phyloP scores from a whole-genome alignment of 92 coral and sea anemone genomes.

The Palythoa caribaeorum region DNA sequence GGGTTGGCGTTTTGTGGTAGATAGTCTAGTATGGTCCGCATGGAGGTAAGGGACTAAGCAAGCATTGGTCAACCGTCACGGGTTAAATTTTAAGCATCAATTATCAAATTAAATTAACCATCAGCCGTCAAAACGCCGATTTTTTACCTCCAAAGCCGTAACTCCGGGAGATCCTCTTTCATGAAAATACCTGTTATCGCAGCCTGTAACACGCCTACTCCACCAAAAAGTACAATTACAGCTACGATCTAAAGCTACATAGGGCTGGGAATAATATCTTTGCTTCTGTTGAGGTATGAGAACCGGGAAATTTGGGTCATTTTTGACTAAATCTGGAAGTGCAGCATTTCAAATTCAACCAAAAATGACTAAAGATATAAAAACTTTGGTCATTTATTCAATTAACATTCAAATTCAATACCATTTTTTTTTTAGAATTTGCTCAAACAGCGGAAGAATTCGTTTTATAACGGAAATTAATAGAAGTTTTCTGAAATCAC shows the following conservation, averaged over 20 bases:
- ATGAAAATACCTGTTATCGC: too few relatives aligned
- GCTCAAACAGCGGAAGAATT: constrained; percentile 11
- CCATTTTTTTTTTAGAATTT: neutral
- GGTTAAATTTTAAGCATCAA: too few relatives aligned
- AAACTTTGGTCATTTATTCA: constrained; percentile 19
- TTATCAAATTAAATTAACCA: too few relatives aligned
- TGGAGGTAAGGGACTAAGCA: constrained; percentile 23
- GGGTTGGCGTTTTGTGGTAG: constrained; percentile 16
- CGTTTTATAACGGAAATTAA: constrained; percentile 15
- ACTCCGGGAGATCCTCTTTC: too few relatives aligned
- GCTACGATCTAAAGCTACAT: too few relatives aligned
- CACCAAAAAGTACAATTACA: too few relatives aligned
- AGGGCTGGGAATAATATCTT: too few relatives aligned
- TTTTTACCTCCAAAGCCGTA: too few relatives aligned
- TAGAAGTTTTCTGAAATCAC: constrained; percentile 17
- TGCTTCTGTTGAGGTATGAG: neutral
- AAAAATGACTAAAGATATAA: constrained; percentile 17
- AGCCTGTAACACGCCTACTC: too few relatives aligned
- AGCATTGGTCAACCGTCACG: too few relatives aligned
- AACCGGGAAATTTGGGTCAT: constrained; percentile 10
- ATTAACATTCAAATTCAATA: constrained; percentile 14
- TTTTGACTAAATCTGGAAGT: constrained; percentile 7
- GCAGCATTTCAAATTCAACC: constrained; percentile 33
- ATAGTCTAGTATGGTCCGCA: constrained; percentile 19
- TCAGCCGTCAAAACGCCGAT: too few relatives aligned